A percentile compares a stretch with the other conserved stretches of the same genome.
phyloP scores from a whole-genome alignment of 53 echinoderm and acorn worm genomes.

The Patiria pectinifera region DNA sequence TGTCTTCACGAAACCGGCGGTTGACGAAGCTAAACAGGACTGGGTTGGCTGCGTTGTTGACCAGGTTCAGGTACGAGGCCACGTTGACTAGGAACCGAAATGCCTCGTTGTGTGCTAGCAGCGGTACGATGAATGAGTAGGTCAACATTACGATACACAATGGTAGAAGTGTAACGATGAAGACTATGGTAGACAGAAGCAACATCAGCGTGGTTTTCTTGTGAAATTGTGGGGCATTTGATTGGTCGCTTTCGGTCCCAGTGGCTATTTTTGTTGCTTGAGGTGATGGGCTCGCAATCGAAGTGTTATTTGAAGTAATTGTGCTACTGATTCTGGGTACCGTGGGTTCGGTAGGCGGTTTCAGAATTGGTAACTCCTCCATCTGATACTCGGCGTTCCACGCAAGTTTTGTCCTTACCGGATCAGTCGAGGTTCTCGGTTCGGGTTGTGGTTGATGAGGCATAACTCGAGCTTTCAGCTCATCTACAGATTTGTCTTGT shows the following conservation, averaged over 20 bases:
- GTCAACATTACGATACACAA: background rate
- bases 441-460: background rate
- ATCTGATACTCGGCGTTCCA: background rate
- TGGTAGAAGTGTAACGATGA: slow-evolving; percentile 23
- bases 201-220: slow-evolving; percentile 41
- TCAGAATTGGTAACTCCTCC: background rate
- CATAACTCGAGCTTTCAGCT: background rate
- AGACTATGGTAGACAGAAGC: slow-evolving; percentile 31
- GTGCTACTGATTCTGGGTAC: background rate
- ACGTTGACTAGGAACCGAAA: slow-evolving; percentile 1
- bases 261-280: background rate
- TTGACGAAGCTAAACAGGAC: slow-evolving; percentile 49
- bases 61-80: background rate
- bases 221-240: background rate
- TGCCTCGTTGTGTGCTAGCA: background rate
- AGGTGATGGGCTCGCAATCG: background rate
- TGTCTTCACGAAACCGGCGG: slow-evolving; percentile 33
- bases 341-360: background rate
- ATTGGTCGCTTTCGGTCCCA: background rate
- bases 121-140: background rate
- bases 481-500: background rate
- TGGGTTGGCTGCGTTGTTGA: slow-evolving; percentile 48
- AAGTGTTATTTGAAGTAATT: background rate
- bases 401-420: no score
- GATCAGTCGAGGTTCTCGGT: background rate